Base-by-base conservation (phyloP, 2,888 invertebrate genomes). In the Eulithis prunata region DNA sequence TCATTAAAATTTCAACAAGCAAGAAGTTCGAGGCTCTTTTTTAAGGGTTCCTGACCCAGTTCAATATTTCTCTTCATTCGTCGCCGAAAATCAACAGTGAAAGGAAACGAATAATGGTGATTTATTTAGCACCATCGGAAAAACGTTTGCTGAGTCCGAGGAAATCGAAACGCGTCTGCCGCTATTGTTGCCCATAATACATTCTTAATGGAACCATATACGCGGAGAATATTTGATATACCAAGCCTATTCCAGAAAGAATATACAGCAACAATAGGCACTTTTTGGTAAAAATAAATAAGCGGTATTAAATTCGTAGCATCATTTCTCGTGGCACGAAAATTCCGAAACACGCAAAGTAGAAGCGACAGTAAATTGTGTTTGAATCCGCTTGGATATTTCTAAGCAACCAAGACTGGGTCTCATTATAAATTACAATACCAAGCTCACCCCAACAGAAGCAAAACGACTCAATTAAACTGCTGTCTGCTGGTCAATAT, bases 121-220 rank as follows among this genome's bases (percentile, higher is more conserved):
- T 71, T 68, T 71, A 69, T 72, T 67, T 60, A 51, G 55, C 53
- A 49, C 62, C 55, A 56, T 66, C 59, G 55, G 57, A 71, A 70
- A 66, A 62, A 47, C 68, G 61, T 68, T 66, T 67, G 69, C 62
- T 36, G 47, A 57, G 62, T 56, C 57, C 56, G 60, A 57, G 74
- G 73, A 76, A 74, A 78, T 72, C 72, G 76, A 76, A 76, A 74
- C 72, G 71, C 72, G 68, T 73, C 73, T 68, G 66, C 56, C 66
- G 64, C 75, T 74, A 74, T 79, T 79, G 78, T 79, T 64, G 62
- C 41, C 63, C 64, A 63, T 70, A 75, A 74, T 71, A 78, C 75
- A 77, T 77, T 78, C 63, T 74, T 72, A 72, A 78, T 78, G 75
- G 74, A 70, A 73, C 71, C 55, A 60, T 69, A 67, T 60, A 67